These are phyloP conservation scores for Pedionomus torquatus DNA, from an alignment of 2,113 vertebrate species.

Conservation along the genomic window DNA sequence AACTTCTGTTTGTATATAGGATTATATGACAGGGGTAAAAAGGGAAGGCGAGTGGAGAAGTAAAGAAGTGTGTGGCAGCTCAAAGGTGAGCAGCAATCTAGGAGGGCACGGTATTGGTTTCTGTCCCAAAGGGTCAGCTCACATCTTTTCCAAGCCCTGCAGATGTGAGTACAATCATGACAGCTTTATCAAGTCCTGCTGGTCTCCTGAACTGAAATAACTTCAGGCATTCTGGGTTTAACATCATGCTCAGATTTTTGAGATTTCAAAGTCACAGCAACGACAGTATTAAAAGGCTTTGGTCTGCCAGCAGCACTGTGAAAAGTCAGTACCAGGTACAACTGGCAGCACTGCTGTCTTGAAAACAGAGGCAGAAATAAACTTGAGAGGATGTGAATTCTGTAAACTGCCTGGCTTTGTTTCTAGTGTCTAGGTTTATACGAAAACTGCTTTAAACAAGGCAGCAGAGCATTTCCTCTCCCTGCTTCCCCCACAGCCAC, in stretches of 20 bases:
- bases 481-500: not conserved
- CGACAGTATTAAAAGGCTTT: not conserved
- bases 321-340: not conserved
- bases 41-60: not conserved
- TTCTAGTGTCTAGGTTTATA: not conserved
- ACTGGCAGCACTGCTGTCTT: not conserved
- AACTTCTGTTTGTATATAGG: not conserved
- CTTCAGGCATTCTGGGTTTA: not conserved
- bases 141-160: not conserved
- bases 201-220: not conserved
- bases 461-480: not conserved
- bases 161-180: not conserved
- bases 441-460: not conserved
- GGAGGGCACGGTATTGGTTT: not conserved
- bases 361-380: not conserved
- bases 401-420: not conserved
- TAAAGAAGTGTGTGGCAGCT: not conserved
- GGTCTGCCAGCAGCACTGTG: not conserved
- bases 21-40: not conserved
- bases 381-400: not conserved
- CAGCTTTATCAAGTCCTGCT: not conserved
- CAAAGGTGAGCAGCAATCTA: not conserved
- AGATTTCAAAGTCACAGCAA: not conserved
- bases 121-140: conserved; percentile 5
- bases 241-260: not conserved